Evolutionary conservation across 2,888 invertebrate species (phyloP).

Genomic region (Endotricha flammealis): DNA sequence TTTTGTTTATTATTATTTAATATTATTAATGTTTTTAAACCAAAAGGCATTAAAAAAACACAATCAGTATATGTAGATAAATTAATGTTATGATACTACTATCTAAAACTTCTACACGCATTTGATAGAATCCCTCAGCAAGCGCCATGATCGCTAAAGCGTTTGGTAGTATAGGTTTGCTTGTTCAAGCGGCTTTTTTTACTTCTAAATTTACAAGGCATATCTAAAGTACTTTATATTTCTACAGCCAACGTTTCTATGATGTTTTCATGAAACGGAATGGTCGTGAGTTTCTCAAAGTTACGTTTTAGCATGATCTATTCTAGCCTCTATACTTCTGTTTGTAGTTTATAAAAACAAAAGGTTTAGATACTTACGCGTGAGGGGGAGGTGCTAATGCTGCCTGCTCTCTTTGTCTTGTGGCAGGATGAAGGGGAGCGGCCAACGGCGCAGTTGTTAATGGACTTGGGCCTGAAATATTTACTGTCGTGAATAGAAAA

Average conservation of each 20-base stretch:
- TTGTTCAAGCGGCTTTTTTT: not conserved
- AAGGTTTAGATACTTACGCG: slow-evolving; percentile 49
- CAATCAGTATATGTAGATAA: slow-evolving; percentile 47
- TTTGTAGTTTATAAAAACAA: not conserved
- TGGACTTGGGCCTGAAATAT: slow-evolving; percentile 48
- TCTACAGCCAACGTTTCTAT: slow-evolving; percentile 28
- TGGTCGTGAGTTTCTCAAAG: slow-evolving; percentile 42
- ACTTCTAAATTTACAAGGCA: not conserved
- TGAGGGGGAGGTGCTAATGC: slow-evolving; percentile 69
- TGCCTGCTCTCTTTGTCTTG: slow-evolving; percentile 59
- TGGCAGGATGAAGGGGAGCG: slow-evolving; percentile 65
- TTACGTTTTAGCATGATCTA: slow-evolving; percentile 5
- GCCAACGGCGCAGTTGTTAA: slow-evolving; percentile 61
- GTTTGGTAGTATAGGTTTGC: not conserved
- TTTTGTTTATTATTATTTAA: not conserved
- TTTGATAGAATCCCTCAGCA: slow-evolving; percentile 17
- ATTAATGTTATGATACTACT: slow-evolving; percentile 46
- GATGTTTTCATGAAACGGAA: slow-evolving; percentile 65
- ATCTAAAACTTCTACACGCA: slow-evolving; percentile 21
- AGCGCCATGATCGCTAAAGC: slow-evolving; percentile 16
- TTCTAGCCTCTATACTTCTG: not conserved
- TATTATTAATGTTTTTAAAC: not conserved
- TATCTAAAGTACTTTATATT: not conserved
- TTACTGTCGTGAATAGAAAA: slow-evolving; percentile 8
- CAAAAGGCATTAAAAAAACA: not conserved